phyloP scores from a whole-genome alignment of 2,797 vertebrate species.

The Sebastes oblongus region DNA sequence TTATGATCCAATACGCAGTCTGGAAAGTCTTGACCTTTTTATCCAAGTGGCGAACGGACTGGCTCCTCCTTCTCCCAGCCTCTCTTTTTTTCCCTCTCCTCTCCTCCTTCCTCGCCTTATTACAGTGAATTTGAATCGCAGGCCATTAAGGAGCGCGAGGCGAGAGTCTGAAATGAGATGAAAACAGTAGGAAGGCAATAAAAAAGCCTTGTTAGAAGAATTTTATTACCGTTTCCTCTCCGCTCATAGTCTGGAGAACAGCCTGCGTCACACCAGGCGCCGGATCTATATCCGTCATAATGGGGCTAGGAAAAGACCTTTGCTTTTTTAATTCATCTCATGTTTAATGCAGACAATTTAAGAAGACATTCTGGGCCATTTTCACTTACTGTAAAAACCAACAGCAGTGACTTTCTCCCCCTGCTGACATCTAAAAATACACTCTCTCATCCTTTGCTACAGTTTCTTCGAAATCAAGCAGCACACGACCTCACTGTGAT shows the following conservation, averaged over 20 bases:
- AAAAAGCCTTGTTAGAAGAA: constrained; percentile 71
- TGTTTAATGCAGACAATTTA: constrained; percentile 50
- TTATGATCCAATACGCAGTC: background rate
- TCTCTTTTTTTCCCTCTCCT: background rate
- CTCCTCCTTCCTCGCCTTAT: constrained; percentile 47
- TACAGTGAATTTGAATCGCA: constrained; percentile 56
- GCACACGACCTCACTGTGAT: constrained; percentile 9
- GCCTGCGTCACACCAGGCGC: constrained; percentile 55
- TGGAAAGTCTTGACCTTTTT: constrained; percentile 48
- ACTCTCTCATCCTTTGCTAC: background rate
- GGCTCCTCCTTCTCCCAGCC: background rate
- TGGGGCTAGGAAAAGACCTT: constrained; percentile 3
- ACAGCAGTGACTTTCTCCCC: constrained; percentile 16
- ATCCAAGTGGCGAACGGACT: background rate
- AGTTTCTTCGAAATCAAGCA: constrained; percentile 18
- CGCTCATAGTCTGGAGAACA: constrained; percentile 52
- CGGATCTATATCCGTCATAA: constrained; percentile 40
- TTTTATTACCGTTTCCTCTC: constrained; percentile 67
- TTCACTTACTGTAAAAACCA: constrained; percentile 40
- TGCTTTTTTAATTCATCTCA: constrained; percentile 16
- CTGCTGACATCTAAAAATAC: constrained; percentile 21
- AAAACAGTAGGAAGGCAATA: constrained; percentile 76
- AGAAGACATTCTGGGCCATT: constrained; percentile 25
- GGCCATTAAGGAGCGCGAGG: constrained; percentile 60
- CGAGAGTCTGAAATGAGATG: constrained; percentile 61